Base-by-base conservation (phyloP, 2,888 invertebrate genomes). In the Ephialtes manifestator region DNA sequence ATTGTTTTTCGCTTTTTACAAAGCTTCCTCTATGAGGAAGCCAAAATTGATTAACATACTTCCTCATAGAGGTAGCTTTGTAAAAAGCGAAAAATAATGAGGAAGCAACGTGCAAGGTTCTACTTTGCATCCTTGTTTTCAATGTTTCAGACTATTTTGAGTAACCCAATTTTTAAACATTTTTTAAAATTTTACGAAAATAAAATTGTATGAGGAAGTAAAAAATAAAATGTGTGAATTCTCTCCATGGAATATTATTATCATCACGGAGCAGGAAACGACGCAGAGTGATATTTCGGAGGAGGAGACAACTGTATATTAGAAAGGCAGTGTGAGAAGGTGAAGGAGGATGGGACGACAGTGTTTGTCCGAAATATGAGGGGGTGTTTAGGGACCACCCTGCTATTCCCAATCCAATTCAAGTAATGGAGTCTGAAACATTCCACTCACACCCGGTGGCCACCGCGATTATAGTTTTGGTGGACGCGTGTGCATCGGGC, bases 341-440 rank as follows among this genome's bases (percentile, higher is more conserved):
- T 24, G 70, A 63, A 28, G 60, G 35, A 75, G 77, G 51, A 63
- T 18, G 55, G 72, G 68, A 67, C 39, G 76, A 78, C 76, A 55
- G 89, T 87, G 89, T 92, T 90, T 89, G 90, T 89, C 89, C 90
- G 87, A 92, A 92, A 92, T 92, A 91, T 91, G 91, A 91, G 89
- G 89, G 89, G 89, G 87, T 90, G 92, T 89, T 91, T 84, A 88
- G 93, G 91, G 93, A 93, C 90, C 90, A 84, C 85, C 87, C 81
- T 80, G 78, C 82, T 92, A 93, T 92, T 93, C 92, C 93, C 93
- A 92, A 90, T 91, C 88, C 93, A 93, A 93, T 93, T 91, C 91
- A 86, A 91, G 92, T 92, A 93, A 93, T 92, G 92, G 92, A 93
- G 91, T 91, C 92, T 89, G 90, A 93, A 93, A 92, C 92, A 92